Base-by-base conservation (phyloP, 2,113 vertebrate species). In the Neodontobutis hainanensis region DNA sequence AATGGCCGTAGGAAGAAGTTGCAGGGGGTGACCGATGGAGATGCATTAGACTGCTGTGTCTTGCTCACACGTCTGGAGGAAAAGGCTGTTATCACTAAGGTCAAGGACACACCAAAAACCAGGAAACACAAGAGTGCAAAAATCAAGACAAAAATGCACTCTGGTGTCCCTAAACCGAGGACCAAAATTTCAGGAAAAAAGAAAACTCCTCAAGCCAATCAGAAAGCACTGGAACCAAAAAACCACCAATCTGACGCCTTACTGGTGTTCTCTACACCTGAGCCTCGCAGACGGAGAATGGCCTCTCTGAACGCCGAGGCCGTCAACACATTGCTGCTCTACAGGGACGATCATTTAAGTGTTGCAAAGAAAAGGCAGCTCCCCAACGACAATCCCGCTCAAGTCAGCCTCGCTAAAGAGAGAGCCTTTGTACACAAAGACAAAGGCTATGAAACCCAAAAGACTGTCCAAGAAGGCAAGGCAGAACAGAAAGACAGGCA, bases 301-400 rank as follows among this genome's bases (percentile, higher is more conserved):
- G 97, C 97, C 47, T 97, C 97, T n/a, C 93, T 99, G 12, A 99
- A 99, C 0, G 97, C 97, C 0, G 97, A 99, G 90, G 97, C 97
- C 0, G 94, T 99, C 48, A 99, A 98, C 89, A 98, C 95, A 75
- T 70, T 98, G 84, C 93, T 99, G 38, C 92, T 99, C 4, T 95
- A 95, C 71, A 92, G 93, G 61, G 90, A 94, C 0, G 88, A 94
- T 3, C 83, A 90, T 3, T 68, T 85, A 8, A 83, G 83, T 27
- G 66, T 80, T 4, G 55, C 89, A 0, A 65, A 92, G 88, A 92
- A 94, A 83, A 89, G 77, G 2, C 88, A 80, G 34, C 81, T 90
- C 5, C 60, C 78, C 7, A 79, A 81, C 5, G 83, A 84, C 49
- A 73, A 70, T 48, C 16, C 61, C 34, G 50, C 46, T 3, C 74